Evolutionary conservation across 2,113 vertebrate species (phyloP).

Genomic region (Rhinoderma darwinii): DNA sequence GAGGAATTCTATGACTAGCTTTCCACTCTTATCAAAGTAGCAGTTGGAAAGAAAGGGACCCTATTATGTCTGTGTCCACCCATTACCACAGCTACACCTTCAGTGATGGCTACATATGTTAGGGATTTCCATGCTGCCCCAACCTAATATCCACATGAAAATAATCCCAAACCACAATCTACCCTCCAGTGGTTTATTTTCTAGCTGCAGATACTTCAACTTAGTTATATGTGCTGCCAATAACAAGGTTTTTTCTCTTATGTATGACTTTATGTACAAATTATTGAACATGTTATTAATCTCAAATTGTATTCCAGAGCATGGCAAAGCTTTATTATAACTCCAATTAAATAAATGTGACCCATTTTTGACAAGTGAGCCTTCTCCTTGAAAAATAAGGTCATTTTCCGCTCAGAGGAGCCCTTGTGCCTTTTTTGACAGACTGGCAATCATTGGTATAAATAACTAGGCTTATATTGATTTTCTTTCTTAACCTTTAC

Average conservation of each 20-base stretch:
- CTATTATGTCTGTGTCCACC: not conserved
- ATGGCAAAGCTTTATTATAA: not conserved
- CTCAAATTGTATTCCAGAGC: not conserved
- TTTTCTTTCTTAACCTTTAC: conserved; percentile 12
- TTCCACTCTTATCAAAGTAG: too few relatives aligned
- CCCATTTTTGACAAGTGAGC: conserved; percentile 26
- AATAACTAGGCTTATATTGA: conserved; percentile 6
- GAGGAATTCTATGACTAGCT: not conserved
- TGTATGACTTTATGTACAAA: not conserved
- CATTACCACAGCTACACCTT: too few relatives aligned
- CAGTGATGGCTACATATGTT: not conserved
- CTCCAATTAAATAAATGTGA: conserved; percentile 17
- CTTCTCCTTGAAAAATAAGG: conserved; percentile 8
- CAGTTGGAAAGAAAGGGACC: not conserved
- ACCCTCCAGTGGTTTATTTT: not conserved
- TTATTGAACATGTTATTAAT: not conserved
- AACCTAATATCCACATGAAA: too few relatives aligned
- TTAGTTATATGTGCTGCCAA: not conserved
- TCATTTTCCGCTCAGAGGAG: not conserved
- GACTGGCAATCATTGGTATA: conserved; percentile 11
- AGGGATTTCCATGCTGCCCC: too few relatives aligned
- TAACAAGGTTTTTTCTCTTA: not conserved
- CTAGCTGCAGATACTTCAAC: not conserved
- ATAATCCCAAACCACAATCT: not conserved
- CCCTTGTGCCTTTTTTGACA: not conserved